phyloP scores from a whole-genome alignment of 2,113 vertebrate genomes.

The Triplophysa siluroides region DNA sequence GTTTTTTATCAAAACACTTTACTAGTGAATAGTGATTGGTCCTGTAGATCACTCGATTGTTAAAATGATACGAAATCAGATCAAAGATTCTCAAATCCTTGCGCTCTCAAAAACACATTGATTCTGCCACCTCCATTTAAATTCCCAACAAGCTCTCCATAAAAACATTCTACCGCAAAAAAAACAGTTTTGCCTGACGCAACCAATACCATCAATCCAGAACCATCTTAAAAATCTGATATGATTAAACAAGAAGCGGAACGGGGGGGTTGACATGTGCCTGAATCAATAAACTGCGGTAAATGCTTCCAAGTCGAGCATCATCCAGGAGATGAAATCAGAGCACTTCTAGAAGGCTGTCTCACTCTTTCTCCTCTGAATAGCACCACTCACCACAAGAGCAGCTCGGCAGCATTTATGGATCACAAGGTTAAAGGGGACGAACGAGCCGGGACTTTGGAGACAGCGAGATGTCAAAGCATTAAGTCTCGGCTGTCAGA shows the following conservation, averaged over 20 bases:
- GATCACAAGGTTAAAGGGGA: conserved; percentile 60
- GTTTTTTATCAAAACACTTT: too few relatives aligned
- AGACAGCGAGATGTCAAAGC: conserved; percentile 59
- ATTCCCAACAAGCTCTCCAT: conserved; percentile 47
- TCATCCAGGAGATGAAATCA: conserved; percentile 58
- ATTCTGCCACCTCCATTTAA: conserved; percentile 62
- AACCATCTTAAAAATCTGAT: conserved; percentile 63
- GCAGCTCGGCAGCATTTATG: conserved; percentile 48
- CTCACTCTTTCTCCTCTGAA: conserved; percentile 9
- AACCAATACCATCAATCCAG: conserved; percentile 66
- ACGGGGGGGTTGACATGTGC: neutral
- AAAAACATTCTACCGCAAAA: conserved; percentile 52
- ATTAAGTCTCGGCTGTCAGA: conserved; percentile 56
- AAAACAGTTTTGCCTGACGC: conserved; percentile 61
- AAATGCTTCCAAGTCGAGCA: conserved; percentile 53
- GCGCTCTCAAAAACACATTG: conserved; percentile 53
- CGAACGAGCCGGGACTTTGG: conserved; percentile 50
- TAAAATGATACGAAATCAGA: conserved; percentile 49
- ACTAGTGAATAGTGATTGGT: too few relatives aligned
- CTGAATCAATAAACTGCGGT: conserved; percentile 61
- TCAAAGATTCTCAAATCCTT: conserved; percentile 52
- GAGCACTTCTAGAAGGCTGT: conserved; percentile 14
- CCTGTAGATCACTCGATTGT: too few relatives aligned
- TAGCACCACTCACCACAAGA: conserved; percentile 37
- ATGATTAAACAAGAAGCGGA: conserved; percentile 64